These are phyloP conservation scores for Anisognathus igniventris DNA, from an alignment of 2,797 vertebrate species.

Conservation along the genomic window DNA sequence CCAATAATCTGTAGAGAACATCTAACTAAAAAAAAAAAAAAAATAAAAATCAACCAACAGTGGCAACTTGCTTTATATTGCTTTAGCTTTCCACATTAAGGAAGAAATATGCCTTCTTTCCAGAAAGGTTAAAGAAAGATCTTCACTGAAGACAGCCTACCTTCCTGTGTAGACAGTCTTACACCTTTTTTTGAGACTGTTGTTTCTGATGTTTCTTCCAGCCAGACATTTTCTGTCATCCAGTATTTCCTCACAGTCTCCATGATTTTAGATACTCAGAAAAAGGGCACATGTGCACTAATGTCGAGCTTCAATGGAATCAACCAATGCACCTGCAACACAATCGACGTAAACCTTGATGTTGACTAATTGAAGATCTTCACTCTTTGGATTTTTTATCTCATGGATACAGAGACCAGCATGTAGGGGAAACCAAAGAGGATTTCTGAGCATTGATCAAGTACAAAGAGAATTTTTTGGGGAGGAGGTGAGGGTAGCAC, in stretches of 20 bases:
- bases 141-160: constrained; percentile 54
- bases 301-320: constrained; percentile 42
- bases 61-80: background rate
- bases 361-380: constrained; percentile 36
- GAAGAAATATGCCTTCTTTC: background rate
- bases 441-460: background rate
- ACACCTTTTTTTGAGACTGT: constrained; percentile 48
- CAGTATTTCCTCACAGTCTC: constrained; percentile 54
- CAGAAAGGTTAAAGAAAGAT: constrained; percentile 30
- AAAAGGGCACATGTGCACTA: constrained; percentile 36
- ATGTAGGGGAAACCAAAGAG: background rate
- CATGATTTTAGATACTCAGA: constrained; percentile 56
- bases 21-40: background rate
- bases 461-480: background rate
- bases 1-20: background rate
- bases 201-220: constrained; percentile 52
- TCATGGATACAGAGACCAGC: background rate
- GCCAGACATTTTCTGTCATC: constrained; percentile 49
- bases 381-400: background rate
- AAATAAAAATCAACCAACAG: background rate
- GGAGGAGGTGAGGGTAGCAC: background rate
- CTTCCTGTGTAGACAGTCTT: constrained; percentile 40
- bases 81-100: background rate
- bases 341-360: constrained; percentile 52
- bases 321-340: constrained; percentile 55